These are phyloP conservation scores for Echiichthys vipera DNA, from an alignment of 2,797 vertebrate genomes.

Conservation along the genomic window DNA sequence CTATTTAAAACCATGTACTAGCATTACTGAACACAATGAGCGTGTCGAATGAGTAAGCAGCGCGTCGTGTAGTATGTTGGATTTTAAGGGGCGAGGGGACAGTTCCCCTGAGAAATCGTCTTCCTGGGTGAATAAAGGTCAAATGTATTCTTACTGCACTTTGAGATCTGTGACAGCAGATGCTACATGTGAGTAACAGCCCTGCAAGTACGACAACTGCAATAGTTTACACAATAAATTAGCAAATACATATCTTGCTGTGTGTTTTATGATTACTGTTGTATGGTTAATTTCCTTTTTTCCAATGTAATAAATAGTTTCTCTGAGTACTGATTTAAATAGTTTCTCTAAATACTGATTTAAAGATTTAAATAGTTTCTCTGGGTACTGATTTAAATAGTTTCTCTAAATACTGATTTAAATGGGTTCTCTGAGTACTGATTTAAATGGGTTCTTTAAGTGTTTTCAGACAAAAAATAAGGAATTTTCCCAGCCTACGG, in stretches of 20 bases:
- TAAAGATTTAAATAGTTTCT: too few species aligned
- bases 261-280: neutral
- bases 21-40: slow-evolving; percentile 32
- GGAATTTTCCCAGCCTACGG: neutral
- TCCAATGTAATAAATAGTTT: too few species aligned
- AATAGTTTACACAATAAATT: neutral
- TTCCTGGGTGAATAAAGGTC: neutral
- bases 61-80: neutral
- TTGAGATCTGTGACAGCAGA: neutral
- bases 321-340: neutral
- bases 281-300: neutral
- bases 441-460: neutral
- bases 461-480: neutral
- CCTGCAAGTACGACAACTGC: neutral
- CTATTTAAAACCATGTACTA: slow-evolving; percentile 31
- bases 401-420: neutral
- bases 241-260: neutral
- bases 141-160: neutral
- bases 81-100: neutral
- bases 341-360: too few species aligned
- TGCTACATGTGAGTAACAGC: neutral
- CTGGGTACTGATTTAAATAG: too few species aligned
- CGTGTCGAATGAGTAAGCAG: slow-evolving; percentile 4
- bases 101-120: slow-evolving; percentile 11
- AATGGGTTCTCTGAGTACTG: neutral